Conservation (phyloP, 2,797 vertebrate species). For the Characodon lateralis region DNA sequence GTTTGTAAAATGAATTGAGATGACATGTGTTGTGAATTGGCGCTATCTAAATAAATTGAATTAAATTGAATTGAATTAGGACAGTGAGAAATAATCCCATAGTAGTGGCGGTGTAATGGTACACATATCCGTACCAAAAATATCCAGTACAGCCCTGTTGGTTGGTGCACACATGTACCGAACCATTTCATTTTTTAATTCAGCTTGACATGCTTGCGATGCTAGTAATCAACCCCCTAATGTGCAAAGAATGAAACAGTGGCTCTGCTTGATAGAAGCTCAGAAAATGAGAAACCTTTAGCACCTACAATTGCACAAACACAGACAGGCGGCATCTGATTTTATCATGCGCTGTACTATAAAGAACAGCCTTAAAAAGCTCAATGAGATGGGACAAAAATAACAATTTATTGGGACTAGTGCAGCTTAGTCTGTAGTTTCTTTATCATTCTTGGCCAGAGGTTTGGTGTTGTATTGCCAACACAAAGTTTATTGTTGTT, state of each 20-base stretch:
- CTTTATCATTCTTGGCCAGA: conserved; percentile 3
- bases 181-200: not conserved
- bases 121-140: too few relatives aligned
- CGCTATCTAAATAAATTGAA: too few relatives aligned
- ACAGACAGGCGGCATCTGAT: not conserved
- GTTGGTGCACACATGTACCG: too few relatives aligned
- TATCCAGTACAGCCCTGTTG: too few relatives aligned
- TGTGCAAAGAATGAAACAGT: too few relatives aligned
- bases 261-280: not conserved
- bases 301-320: too few relatives aligned
- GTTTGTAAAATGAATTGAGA: too few relatives aligned
- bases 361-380: conserved; percentile 4
- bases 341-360: not conserved
- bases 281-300: not conserved
- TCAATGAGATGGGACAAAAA: not conserved
- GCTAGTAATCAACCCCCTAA: not conserved
- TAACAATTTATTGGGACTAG: not conserved
- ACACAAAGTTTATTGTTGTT: not conserved
- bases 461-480: not conserved
- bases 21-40: too few relatives aligned
- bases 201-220: not conserved
- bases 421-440: not conserved
- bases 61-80: too few relatives aligned
- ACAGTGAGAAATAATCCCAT: too few relatives aligned
- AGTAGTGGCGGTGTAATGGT: too few relatives aligned